These are phyloP conservation scores for Thermophis baileyi DNA, from an alignment of 2,113 vertebrate genomes.

Conservation along the genomic window DNA sequence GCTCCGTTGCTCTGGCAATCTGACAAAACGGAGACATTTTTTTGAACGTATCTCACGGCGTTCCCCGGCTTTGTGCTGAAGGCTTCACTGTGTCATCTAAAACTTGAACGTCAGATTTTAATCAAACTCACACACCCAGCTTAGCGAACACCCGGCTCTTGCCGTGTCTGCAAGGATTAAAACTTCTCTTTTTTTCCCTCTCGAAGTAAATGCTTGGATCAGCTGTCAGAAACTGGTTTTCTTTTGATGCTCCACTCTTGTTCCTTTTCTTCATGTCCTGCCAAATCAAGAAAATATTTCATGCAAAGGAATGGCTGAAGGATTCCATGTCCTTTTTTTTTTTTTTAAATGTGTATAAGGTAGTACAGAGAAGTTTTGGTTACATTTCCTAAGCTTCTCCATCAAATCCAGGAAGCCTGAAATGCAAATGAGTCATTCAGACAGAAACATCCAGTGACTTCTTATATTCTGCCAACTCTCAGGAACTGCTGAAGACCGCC, in stretches of 20 bases:
- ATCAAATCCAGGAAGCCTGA: neutral
- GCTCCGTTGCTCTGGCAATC: slow-evolving; percentile 5
- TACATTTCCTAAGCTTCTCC: neutral
- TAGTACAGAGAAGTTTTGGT: slow-evolving; percentile 1
- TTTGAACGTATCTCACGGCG: neutral
- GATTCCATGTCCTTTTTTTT: neutral
- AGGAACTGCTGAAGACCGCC: neutral
- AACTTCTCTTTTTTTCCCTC: accelerated
- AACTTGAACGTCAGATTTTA: slow-evolving; percentile 1
- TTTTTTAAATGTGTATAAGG: slow-evolving; percentile 7
- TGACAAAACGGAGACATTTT: slow-evolving; percentile 11
- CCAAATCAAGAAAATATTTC: slow-evolving; percentile 2
- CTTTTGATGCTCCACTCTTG: neutral
- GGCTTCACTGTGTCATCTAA: neutral
- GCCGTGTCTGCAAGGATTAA: neutral
- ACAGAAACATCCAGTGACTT: neutral
- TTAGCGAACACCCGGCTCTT: accelerated
- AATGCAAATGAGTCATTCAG: neutral
- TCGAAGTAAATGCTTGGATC: neutral
- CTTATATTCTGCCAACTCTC: slow-evolving; percentile 2
- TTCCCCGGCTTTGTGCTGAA: neutral
- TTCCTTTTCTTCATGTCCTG: neutral
- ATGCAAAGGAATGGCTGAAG: neutral
- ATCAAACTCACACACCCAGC: neutral
- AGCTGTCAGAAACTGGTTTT: neutral